Conservation (phyloP, 2,797 vertebrate genomes). For the Gobionotothen gibberifrons region DNA sequence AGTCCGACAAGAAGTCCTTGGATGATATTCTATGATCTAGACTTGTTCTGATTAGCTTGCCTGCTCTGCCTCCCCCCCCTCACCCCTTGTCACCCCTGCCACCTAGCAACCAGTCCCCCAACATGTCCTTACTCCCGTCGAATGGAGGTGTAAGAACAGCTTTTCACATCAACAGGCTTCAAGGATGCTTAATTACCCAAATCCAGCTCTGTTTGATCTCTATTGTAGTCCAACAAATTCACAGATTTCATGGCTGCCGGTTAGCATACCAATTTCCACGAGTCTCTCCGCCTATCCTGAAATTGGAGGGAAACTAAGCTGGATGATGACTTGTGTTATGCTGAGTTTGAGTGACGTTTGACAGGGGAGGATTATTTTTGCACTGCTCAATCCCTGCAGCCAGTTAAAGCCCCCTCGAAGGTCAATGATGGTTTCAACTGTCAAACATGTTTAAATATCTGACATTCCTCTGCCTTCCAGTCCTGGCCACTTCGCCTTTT, state of each 20-base stretch:
- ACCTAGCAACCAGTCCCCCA: conserved; percentile 22
- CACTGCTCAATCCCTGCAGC: conserved; percentile 79
- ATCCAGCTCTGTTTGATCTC: conserved; percentile 80
- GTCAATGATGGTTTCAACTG: conserved; percentile 82
- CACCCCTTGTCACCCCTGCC: conserved; percentile 24
- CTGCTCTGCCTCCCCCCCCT: conserved; percentile 25
- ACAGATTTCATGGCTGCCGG: conserved; percentile 78
- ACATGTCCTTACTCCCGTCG: conserved; percentile 51
- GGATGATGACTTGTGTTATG: conserved; percentile 81
- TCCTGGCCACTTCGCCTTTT: conserved; percentile 62
- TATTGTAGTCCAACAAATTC: conserved; percentile 63
- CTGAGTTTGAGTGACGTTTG: conserved; percentile 86
- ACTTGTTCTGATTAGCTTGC: conserved; percentile 65
- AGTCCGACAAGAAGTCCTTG: conserved; percentile 64
- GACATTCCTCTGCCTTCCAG: conserved; percentile 64
- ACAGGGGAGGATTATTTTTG: conserved; percentile 83
- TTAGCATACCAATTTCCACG: conserved; percentile 78
- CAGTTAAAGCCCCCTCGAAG: conserved; percentile 80
- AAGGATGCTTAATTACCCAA: conserved; percentile 77
- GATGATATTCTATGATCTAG: conserved; percentile 56
- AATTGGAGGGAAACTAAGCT: conserved; percentile 79
- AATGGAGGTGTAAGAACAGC: conserved; percentile 70
- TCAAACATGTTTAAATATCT: conserved; percentile 77
- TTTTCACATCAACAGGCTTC: conserved; percentile 67
- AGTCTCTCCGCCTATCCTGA: conserved; percentile 67